phyloP scores from a whole-genome alignment of 2,797 vertebrate species.

The Jordanella pulchra region DNA sequence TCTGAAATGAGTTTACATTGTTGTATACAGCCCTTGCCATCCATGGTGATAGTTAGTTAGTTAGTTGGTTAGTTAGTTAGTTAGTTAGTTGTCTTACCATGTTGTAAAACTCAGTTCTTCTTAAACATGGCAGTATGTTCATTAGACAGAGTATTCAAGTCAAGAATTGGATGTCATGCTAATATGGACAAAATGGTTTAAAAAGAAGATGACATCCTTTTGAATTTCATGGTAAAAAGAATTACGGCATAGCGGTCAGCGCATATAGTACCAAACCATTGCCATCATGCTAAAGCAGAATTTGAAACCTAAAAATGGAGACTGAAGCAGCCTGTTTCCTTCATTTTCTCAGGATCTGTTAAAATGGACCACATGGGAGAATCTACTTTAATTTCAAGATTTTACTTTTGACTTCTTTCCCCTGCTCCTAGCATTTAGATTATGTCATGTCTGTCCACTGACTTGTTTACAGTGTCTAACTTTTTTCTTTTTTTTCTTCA shows the following conservation, averaged over 20 bases:
- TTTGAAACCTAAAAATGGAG: background rate
- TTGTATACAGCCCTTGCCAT: no score
- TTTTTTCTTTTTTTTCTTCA: conserved; percentile 55
- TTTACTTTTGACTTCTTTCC: conserved; percentile 30
- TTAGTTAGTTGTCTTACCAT: no score
- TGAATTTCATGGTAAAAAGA: no score
- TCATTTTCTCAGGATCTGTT: conserved; percentile 14
- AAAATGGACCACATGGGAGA: conserved; percentile 24
- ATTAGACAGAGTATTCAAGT: background rate
- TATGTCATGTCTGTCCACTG: conserved; percentile 62
- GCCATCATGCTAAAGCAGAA: no score
- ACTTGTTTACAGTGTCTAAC: conserved; percentile 64
- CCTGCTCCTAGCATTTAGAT: conserved; percentile 36
- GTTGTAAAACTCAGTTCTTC: background rate
- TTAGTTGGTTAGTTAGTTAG: background rate
- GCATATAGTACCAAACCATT: no score
- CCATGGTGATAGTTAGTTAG: no score
- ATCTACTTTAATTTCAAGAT: conserved; percentile 30
- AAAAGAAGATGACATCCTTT: no score
- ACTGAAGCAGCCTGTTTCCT: conserved; percentile 17
- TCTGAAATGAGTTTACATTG: no score
- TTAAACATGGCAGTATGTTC: background rate
- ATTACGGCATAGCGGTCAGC: no score
- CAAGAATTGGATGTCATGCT: no score
- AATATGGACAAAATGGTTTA: background rate